Evolutionary conservation across 2,113 vertebrate species (phyloP).

Genomic region (Hemiprocne comata): DNA sequence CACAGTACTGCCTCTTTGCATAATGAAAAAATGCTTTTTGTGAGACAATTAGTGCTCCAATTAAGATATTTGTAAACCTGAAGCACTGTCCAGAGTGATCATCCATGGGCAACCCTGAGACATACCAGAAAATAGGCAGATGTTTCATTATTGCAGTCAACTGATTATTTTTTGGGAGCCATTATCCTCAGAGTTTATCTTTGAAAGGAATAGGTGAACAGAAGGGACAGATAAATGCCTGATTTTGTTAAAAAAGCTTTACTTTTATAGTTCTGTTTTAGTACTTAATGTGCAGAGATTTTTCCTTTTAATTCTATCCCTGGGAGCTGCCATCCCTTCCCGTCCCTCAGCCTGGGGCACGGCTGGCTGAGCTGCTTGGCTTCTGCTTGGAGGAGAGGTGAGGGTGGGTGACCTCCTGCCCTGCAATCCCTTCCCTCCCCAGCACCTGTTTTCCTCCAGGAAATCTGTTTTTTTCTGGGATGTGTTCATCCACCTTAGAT

Average conservation of each 20-base stretch:
- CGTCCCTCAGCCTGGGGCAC: neutral
- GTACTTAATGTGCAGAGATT: neutral
- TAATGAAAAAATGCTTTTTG: neutral
- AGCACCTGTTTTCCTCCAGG: neutral
- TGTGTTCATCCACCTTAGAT: fast-evolving
- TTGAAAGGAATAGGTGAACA: slow-evolving; percentile 4
- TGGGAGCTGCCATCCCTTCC: neutral
- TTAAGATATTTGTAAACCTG: slow-evolving; percentile 66
- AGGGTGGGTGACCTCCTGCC: neutral
- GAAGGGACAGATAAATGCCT: neutral
- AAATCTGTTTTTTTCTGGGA: neutral
- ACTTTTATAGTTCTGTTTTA: neutral
- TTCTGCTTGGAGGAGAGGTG: too few relatives aligned
- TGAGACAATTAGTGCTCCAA: slow-evolving; percentile 36
- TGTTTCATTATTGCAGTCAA: neutral
- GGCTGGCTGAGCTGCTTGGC: neutral
- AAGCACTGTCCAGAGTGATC: neutral
- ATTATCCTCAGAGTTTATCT: neutral
- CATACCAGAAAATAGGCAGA: slow-evolving; percentile 1
- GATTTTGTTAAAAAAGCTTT: slow-evolving; percentile 17
- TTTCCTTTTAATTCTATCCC: neutral
- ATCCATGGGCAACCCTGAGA: neutral
- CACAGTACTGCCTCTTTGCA: neutral
- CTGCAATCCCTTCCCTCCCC: neutral
- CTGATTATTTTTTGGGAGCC: neutral